Evolutionary conservation across 2,888 invertebrate genomes (phyloP), one percentile per base, ranked within the genome.

Genomic region (Ormyrus nitidulus): DNA sequence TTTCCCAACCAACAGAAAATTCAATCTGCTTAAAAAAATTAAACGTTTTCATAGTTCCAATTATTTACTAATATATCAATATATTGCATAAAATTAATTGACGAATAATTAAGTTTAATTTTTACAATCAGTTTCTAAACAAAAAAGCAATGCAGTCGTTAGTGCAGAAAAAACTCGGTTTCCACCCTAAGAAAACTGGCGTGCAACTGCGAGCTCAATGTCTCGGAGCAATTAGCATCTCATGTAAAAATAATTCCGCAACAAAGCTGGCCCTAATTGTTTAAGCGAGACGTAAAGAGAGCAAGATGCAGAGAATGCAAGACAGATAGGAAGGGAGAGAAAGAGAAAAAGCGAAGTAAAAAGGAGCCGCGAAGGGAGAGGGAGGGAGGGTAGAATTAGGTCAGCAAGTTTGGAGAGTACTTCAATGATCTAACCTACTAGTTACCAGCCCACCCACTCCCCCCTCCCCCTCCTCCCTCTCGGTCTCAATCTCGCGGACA

Each of bases 401-500:
- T 89, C 88, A 77, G 71, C 65, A 85, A 83, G 85, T 83, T 86
- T 87, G 83, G 84, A 88, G 88, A 80, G 86, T 84, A 84, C 88
- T 89, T 85, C 85, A 89, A 86, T 87, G 88, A 86, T 86, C 78
- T 78, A 78, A 78, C 78, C 73, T 65, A 68, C 59, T 54, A 78
- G 78, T 66, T 77, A 78, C 56, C 73, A 73, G 68, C 49, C 49
- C 54, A 13, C 62, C 64, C 68, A 19, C 68, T 34, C 68, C 34
- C 49, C 58, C 46, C 54, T 54, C 64, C 64, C 53, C 44, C 62
- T 62, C 72, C 59, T 46, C 9, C 53, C 46, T n/a, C 53, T 8
- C 69, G 64, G 58, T 58, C 71, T 65, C 77, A 59, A 65, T 64
- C 68, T 53, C 77, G 58, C 13, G 53, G 53, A 56, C 46, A 54